These are phyloP conservation scores for Lepidothrix coronata DNA, from an alignment of 2,113 vertebrate species.

Conservation along the genomic window DNA sequence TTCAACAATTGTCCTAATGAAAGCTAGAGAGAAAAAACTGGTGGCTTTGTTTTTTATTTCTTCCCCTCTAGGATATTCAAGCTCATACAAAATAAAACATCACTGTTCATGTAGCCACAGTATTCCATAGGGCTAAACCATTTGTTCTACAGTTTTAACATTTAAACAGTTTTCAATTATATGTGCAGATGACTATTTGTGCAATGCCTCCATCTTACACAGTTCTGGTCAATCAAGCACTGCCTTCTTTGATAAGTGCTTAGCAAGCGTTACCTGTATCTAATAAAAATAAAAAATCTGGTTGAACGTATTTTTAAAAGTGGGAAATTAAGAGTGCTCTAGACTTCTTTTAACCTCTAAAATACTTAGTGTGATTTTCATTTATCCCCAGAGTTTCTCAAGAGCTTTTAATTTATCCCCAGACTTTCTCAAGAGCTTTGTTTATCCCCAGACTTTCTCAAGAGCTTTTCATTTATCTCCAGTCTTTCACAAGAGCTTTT, in stretches of 20 bases:
- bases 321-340: not conserved
- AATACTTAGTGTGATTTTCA: slow-evolving; percentile 2
- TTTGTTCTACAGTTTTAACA: not conserved
- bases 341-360: not conserved
- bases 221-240: not conserved
- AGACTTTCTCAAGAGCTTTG: not conserved
- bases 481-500: not conserved
- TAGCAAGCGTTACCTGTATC: not conserved
- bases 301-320: not conserved
- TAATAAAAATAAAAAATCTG: not conserved
- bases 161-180: not conserved
- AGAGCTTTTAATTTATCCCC: not conserved
- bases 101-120: not conserved
- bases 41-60: not conserved
- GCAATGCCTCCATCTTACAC: not conserved
- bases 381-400: too few relatives aligned
- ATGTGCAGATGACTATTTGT: not conserved
- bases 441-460: not conserved
- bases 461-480: not conserved
- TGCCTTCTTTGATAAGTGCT: not conserved
- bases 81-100: not conserved
- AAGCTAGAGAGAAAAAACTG: not conserved
- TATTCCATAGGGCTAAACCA: not conserved
- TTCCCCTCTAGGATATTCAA: not conserved
- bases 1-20: not conserved